phyloP scores from a whole-genome alignment of 2,888 invertebrate species.

The Spilarctia lutea region DNA sequence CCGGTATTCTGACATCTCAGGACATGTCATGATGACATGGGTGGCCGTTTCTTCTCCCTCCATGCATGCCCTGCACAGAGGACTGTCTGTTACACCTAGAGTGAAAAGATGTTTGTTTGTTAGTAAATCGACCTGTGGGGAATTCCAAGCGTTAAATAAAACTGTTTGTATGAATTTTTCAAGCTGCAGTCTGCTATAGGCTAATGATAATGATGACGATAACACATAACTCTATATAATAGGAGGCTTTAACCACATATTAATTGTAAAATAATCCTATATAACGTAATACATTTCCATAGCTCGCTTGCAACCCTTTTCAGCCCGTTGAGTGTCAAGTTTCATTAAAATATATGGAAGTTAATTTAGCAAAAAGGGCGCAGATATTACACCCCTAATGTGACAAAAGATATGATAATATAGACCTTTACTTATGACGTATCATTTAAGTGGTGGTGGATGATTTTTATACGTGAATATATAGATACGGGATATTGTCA shows the following conservation, averaged over 20 bases:
- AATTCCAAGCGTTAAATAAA: too few relatives aligned
- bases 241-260: neutral
- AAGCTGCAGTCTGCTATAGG: too few relatives aligned
- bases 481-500: neutral
- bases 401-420: conserved; percentile 17
- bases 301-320: neutral
- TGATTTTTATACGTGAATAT: neutral
- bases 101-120: too few relatives aligned
- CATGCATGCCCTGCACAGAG: too few relatives aligned
- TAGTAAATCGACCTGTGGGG: too few relatives aligned
- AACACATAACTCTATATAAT: too few relatives aligned
- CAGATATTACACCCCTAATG: conserved; percentile 10
- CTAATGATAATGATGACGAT: too few relatives aligned
- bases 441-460: neutral
- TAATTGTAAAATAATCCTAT: neutral
- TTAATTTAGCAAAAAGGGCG: conserved; percentile 21
- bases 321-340: neutral
- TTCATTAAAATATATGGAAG: conserved; percentile 17
- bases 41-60: too few relatives aligned
- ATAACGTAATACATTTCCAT: neutral
- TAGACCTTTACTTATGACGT: neutral
- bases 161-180: too few relatives aligned
- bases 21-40: too few relatives aligned
- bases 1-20: too few relatives aligned
- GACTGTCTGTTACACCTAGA: too few relatives aligned